A percentile compares a stretch with the other conserved stretches of the same genome.
These are phyloP conservation scores for Paratrypauchen microcephalus DNA, from an alignment of 2,797 vertebrate species.

Conservation along the genomic window DNA sequence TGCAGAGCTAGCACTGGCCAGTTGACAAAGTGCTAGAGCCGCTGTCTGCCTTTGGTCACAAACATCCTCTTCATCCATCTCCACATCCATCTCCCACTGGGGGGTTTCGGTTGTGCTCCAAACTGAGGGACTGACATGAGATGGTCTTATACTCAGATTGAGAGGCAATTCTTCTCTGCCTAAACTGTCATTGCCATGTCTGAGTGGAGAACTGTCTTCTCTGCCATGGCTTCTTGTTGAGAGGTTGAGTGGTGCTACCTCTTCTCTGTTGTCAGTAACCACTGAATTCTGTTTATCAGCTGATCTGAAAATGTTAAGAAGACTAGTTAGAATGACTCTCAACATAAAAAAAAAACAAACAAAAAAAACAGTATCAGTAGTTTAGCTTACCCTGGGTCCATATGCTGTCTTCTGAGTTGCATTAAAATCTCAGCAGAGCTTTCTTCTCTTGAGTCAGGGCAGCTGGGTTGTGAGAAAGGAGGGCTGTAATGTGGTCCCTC, in stretches of 20 bases:
- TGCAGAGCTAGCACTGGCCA: slow-evolving; percentile 83
- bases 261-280: slow-evolving; percentile 43
- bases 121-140: slow-evolving; percentile 47
- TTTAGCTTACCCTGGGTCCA: slow-evolving; percentile 57
- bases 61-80: slow-evolving; percentile 81
- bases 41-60: slow-evolving; percentile 91
- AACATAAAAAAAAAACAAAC: too few relatives aligned
- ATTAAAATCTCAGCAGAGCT: slow-evolving; percentile 57
- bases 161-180: slow-evolving; percentile 83
- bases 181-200: slow-evolving; percentile 21
- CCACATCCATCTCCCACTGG: slow-evolving; percentile 29
- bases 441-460: slow-evolving; percentile 45
- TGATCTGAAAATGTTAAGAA: slow-evolving; percentile 46
- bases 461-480: slow-evolving; percentile 58
- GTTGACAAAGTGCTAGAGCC: slow-evolving; percentile 92
- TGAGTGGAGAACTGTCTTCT: slow-evolving; percentile 26
- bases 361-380: neutral
- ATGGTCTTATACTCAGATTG: slow-evolving; percentile 87
- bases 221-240: slow-evolving; percentile 80
- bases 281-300: slow-evolving; percentile 26
- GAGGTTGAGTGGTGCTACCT: slow-evolving; percentile 88
- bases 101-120: slow-evolving; percentile 30
- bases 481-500: slow-evolving; percentile 43
- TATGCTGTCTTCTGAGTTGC: slow-evolving; percentile 36
- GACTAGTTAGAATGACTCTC: slow-evolving; percentile 9